These are phyloP conservation scores for Leucosticte australis DNA, from an alignment of 2,113 vertebrate species.

Conservation along the genomic window DNA sequence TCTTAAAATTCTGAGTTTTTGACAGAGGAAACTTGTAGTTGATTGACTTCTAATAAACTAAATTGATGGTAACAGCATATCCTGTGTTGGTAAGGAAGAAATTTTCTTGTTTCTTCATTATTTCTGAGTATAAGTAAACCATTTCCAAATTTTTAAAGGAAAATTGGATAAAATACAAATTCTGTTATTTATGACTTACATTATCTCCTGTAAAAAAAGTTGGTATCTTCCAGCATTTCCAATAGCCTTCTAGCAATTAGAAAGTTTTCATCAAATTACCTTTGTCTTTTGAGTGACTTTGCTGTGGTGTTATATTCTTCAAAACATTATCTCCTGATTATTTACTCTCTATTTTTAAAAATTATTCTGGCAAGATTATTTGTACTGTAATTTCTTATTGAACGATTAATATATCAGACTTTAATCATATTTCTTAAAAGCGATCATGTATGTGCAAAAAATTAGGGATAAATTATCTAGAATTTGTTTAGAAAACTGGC, in stretches of 20 bases:
- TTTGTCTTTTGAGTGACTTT: neutral
- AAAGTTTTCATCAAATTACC: neutral
- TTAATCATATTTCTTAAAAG: neutral
- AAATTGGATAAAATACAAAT: neutral
- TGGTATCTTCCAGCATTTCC: neutral
- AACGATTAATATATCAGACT: neutral
- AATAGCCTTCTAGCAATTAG: neutral
- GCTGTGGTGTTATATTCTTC: neutral
- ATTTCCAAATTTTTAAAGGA: neutral
- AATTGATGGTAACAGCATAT: neutral
- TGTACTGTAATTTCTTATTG: neutral
- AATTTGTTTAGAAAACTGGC: neutral
- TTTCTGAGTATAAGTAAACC: neutral
- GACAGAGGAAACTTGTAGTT: neutral
- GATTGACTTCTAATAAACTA: neutral
- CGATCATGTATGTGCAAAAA: neutral
- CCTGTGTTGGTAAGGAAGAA: neutral
- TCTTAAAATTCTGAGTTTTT: neutral
- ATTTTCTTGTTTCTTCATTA: neutral
- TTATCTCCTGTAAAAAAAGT: neutral
- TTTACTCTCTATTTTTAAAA: neutral
- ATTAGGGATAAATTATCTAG: neutral
- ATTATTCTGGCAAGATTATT: neutral
- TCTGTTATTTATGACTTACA: neutral
- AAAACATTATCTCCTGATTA: neutral